phyloP scores from a whole-genome alignment of 1,140 invertebrate genomes.

The Pachyrhynchus sulphureomaculatus region DNA sequence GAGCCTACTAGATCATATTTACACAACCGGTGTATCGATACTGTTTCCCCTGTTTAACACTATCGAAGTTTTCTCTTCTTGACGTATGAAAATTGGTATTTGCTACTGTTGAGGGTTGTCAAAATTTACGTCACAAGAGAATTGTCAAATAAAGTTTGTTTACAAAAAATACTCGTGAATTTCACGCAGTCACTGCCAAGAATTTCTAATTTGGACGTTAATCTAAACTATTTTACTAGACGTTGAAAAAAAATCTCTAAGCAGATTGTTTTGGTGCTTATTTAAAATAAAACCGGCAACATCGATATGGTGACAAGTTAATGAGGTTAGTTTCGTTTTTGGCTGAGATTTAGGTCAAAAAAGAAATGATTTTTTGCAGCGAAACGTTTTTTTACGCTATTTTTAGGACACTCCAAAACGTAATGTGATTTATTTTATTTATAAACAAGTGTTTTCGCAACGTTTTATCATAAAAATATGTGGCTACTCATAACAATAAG shows the following conservation, averaged over 20 bases:
- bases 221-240: too few relatives aligned
- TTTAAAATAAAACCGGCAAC: slow-evolving; percentile 1
- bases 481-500: neutral
- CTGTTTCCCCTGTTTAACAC: too few relatives aligned
- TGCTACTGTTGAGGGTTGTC: neutral
- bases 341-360: slow-evolving; percentile 21
- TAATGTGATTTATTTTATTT: slow-evolving; percentile 17
- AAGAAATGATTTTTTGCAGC: slow-evolving; percentile 17
- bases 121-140: neutral
- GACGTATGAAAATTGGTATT: too few relatives aligned
- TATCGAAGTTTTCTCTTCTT: too few relatives aligned
- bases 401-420: slow-evolving; percentile 7
- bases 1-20: too few relatives aligned
- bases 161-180: neutral
- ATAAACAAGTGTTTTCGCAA: neutral
- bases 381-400: slow-evolving; percentile 4
- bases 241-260: too few relatives aligned
- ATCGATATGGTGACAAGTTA: neutral
- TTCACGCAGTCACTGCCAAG: neutral
- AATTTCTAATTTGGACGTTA: neutral
- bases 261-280: neutral
- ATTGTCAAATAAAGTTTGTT: slow-evolving; percentile 3
- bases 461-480: slow-evolving; percentile 3
- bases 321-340: slow-evolving; percentile 19
- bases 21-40: too few relatives aligned